Conservation (phyloP, 2,888 invertebrate species). For the Tenthredo distinguenda region DNA sequence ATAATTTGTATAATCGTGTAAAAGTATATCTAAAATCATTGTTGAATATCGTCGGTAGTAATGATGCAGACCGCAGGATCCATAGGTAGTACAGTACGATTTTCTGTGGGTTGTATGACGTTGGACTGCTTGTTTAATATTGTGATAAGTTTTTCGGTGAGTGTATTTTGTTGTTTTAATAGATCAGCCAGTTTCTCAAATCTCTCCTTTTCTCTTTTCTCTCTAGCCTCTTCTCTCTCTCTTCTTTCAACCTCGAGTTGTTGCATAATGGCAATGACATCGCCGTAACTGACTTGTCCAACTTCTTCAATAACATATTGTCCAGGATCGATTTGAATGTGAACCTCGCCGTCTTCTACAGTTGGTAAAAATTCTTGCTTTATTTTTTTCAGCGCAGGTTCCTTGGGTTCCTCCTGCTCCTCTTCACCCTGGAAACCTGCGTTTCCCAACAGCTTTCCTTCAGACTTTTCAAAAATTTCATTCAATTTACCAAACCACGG, state of each 20-base stretch:
- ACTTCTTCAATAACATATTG: constrained; percentile 47
- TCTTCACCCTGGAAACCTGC: constrained; percentile 25
- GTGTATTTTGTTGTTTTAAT: constrained; percentile 29
- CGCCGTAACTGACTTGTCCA: constrained; percentile 33
- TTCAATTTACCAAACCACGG: constrained; percentile 38
- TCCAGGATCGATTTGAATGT: constrained; percentile 30
- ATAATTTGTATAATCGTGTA: background rate
- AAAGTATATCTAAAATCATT: background rate
- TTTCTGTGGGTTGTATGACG: background rate
- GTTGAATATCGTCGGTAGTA: constrained; percentile 1
- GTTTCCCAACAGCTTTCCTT: constrained; percentile 37
- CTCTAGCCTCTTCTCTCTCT: constrained; percentile 47
- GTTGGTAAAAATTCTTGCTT: constrained; percentile 38
- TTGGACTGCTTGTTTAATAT: constrained; percentile 35
- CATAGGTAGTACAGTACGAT: constrained; percentile 4
- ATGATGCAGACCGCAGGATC: constrained; percentile 31
- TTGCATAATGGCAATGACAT: constrained; percentile 46
- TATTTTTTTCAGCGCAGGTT: constrained; percentile 28
- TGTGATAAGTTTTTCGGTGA: constrained; percentile 39
- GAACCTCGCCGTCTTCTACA: constrained; percentile 5
- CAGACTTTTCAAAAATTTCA: constrained; percentile 42
- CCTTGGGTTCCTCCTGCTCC: background rate
- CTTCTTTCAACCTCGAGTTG: constrained; percentile 37
- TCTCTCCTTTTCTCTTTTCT: constrained; percentile 45
- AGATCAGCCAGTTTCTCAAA: constrained; percentile 44